These are phyloP conservation scores for Orchesella cincta DNA, from an alignment of 1,140 invertebrate species.

Conservation along the genomic window DNA sequence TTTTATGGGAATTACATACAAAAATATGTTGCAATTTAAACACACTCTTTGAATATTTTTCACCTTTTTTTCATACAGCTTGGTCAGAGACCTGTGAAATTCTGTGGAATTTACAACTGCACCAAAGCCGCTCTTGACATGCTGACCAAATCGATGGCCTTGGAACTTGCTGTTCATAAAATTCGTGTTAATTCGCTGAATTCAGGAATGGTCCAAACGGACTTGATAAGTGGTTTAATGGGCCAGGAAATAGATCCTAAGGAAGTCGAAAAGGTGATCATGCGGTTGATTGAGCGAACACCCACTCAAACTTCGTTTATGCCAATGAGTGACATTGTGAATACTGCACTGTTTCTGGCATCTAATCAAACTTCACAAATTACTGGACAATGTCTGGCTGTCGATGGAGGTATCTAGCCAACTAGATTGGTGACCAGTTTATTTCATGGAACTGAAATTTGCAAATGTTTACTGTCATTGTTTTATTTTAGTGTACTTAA, in stretches of 20 bases:
- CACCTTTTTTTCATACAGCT: not conserved
- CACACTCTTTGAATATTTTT: not conserved
- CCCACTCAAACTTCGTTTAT: not conserved
- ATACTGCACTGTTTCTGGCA: not conserved
- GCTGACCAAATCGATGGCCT: not conserved
- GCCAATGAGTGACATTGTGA: not conserved
- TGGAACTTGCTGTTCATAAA: not conserved
- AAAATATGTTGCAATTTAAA: not conserved
- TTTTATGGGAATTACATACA: not conserved
- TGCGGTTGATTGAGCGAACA: not conserved
- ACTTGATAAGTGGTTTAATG: not conserved
- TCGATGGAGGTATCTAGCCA: no score
- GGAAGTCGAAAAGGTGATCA: not conserved
- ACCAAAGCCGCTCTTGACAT: not conserved
- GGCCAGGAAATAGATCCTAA: not conserved
- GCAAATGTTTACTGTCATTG: no score
- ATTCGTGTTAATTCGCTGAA: not conserved
- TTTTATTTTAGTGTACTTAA: no score
- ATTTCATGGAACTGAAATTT: no score
- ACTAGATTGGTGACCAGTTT: no score
- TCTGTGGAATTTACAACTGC: not conserved
- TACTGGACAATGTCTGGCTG: not conserved
- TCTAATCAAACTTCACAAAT: not conserved
- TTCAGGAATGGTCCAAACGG: not conserved
- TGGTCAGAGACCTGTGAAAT: not conserved